phyloP scores from a whole-genome alignment of 2,113 vertebrate species.

The Dolichotis patagonum region DNA sequence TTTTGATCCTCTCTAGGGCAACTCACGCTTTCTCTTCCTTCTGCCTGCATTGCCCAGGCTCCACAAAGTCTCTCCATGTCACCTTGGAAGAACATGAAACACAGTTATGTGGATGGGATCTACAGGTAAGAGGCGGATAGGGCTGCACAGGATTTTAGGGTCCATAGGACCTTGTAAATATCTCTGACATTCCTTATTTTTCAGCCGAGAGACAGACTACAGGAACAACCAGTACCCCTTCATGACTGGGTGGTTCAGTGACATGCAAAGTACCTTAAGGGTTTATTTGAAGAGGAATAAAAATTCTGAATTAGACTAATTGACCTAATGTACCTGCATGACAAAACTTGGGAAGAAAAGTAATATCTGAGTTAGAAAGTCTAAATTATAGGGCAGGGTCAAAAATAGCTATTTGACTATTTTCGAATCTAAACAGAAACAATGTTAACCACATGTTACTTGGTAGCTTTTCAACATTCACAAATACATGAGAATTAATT shows the following conservation, averaged over 20 bases:
- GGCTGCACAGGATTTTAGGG: neutral
- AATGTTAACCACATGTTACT: neutral
- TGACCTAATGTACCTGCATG: neutral
- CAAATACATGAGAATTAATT: neutral
- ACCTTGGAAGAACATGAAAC: neutral
- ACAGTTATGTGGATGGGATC: neutral
- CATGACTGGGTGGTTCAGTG: rapidly evolving
- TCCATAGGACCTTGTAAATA: neutral
- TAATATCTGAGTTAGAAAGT: neutral
- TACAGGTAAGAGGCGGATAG: too few species aligned
- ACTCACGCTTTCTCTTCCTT: neutral
- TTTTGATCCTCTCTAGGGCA: neutral
- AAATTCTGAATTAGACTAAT: neutral
- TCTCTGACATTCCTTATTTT: rapidly evolving
- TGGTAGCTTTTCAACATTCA: neutral
- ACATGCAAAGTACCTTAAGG: neutral
- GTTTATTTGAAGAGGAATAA: neutral
- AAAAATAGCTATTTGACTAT: neutral
- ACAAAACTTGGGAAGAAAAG: neutral
- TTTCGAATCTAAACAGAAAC: neutral
- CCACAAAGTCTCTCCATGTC: neutral
- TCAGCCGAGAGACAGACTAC: too few species aligned
- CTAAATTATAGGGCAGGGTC: neutral
- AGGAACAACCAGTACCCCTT: rapidly evolving
- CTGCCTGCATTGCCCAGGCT: neutral